Conservation (phyloP, 1,140 invertebrate species). For the Augochlora pura region DNA sequence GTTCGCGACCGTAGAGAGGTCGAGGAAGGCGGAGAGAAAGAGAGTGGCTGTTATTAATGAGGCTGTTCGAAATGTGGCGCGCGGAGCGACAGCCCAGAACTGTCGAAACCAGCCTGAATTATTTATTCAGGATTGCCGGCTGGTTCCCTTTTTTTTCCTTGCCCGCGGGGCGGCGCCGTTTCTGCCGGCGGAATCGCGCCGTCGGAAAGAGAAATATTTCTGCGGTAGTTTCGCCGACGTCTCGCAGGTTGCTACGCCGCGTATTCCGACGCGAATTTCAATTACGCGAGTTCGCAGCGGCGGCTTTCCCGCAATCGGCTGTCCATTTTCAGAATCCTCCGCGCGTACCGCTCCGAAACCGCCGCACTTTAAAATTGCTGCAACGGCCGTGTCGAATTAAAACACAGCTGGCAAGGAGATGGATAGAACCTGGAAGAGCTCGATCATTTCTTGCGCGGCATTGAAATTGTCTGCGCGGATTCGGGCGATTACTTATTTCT, state of each 20-base stretch:
- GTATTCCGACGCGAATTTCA: slow-evolving; percentile 22
- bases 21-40: no score
- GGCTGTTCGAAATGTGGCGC: slow-evolving; percentile 25
- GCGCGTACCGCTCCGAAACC: no score
- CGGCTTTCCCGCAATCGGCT: no score
- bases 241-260: slow-evolving; percentile 18
- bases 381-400: no score
- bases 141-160: neutral
- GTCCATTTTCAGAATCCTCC: neutral
- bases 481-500: no score
- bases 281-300: slow-evolving; percentile 14
- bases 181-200: slow-evolving; percentile 37
- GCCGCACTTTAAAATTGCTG: no score
- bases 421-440: no score
- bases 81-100: slow-evolving; percentile 47
- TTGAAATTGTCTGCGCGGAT: no score
- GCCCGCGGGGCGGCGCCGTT: slow-evolving; percentile 31
- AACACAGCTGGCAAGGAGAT: no score
- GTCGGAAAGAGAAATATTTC: slow-evolving; percentile 38
- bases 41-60: slow-evolving; percentile 55
- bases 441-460: no score
- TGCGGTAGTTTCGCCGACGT: slow-evolving; percentile 33
- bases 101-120: slow-evolving; percentile 62
- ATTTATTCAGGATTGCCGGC: slow-evolving; percentile 51
- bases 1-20: no score